Conservation (phyloP, 2,797 vertebrate genomes). For the Schizothorax lantsangensis region DNA sequence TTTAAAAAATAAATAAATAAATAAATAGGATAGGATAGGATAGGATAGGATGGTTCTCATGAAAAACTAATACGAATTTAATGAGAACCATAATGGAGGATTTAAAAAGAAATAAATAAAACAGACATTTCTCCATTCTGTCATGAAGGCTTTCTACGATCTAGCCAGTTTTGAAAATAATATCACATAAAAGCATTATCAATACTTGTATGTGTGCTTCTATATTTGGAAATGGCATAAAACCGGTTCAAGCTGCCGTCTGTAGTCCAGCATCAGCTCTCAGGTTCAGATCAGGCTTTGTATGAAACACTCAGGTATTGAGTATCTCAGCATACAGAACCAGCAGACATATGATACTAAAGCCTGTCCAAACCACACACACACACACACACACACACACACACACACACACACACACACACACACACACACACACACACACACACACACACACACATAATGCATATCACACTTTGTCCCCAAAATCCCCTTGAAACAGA, state of each 20-base stretch:
- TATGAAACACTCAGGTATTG: neutral
- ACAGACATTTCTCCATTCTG: neutral
- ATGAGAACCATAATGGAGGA: neutral
- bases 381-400: neutral
- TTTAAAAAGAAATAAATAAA: neutral
- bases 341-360: conserved; percentile 14
- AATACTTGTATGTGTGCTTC: neutral
- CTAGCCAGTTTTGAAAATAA: neutral
- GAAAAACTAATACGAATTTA: neutral
- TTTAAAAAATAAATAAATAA: too few relatives aligned
- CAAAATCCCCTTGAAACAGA: neutral
- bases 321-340: conserved; percentile 9
- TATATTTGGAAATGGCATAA: neutral
- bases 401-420: neutral
- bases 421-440: neutral
- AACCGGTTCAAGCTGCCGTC: neutral
- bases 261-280: neutral
- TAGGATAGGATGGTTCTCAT: neutral
- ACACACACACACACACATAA: neutral
- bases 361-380: neutral
- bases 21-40: too few relatives aligned
- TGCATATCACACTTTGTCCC: neutral
- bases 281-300: neutral
- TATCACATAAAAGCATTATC: neutral
- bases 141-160: neutral